These are phyloP conservation scores for Peromyscus polionotus DNA, from an alignment of 2,113 vertebrate species.

Conservation along the genomic window DNA sequence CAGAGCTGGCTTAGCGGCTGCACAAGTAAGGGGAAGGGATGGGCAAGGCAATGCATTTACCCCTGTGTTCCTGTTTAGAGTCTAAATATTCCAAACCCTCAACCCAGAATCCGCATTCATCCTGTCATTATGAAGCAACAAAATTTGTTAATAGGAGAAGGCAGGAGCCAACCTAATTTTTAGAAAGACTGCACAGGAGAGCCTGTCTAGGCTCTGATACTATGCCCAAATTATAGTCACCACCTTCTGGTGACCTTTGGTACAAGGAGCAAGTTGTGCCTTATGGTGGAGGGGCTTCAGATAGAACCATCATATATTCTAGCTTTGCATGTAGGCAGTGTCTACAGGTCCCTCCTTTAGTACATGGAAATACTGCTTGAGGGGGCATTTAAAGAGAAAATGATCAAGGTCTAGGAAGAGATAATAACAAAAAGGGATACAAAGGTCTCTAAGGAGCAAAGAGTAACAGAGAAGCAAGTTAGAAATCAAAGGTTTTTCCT, in stretches of 20 bases:
- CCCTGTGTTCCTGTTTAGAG: constrained; percentile 6
- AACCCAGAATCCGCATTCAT: not conserved
- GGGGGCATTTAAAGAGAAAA: not conserved
- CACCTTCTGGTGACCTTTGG: not conserved
- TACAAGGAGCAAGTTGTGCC: not conserved
- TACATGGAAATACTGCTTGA: not conserved
- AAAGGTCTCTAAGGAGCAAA: not conserved
- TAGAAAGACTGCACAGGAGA: constrained; percentile 27
- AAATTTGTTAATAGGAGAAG: constrained; percentile 29
- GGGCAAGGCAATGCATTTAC: not conserved
- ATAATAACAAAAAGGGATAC: not conserved
- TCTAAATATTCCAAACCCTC: constrained; percentile 38
- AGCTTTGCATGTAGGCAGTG: not conserved
- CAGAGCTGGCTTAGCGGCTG: constrained; percentile 36
- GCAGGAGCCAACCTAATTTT: constrained; percentile 11
- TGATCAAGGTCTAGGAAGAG: not conserved
- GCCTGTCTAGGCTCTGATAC: not conserved
- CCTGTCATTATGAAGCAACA: constrained; percentile 5
- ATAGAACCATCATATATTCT: not conserved
- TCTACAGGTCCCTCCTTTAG: not conserved
- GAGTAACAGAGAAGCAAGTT: not conserved
- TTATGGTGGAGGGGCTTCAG: not conserved
- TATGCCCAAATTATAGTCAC: not conserved
- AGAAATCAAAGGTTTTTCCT: not conserved
- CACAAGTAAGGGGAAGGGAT: not conserved